A percentile compares a stretch with the other conserved stretches of the same genome.
Conservation (phyloP, 2,797 vertebrate genomes). For the Acipenser ruthenus region DNA sequence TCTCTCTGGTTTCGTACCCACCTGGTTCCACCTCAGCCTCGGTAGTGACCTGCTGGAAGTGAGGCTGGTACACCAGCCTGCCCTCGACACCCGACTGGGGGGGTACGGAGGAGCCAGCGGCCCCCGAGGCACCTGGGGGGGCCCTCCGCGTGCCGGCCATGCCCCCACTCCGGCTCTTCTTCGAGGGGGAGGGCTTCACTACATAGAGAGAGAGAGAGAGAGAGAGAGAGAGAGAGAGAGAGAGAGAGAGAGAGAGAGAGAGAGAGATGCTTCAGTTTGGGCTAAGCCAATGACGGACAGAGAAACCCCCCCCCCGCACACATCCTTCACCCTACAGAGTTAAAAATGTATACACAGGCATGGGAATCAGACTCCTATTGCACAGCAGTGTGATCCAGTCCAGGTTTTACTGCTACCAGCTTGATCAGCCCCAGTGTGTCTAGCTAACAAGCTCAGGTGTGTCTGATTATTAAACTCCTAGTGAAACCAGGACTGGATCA, state of each 20-base stretch:
- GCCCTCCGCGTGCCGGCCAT: slow-evolving; percentile 68
- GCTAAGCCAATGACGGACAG: not conserved
- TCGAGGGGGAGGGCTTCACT: slow-evolving; percentile 91
- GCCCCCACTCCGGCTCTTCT: slow-evolving; percentile 82
- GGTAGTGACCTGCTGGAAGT: slow-evolving; percentile 55
- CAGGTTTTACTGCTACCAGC: no score
- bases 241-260: slow-evolving; percentile 5
- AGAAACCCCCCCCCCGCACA: not conserved
- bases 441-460: no score
- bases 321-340: no score
- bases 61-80: slow-evolving; percentile 52
- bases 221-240: slow-evolving; percentile 10
- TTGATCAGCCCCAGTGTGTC: no score
- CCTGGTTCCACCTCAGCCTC: slow-evolving; percentile 72
- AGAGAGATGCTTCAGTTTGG: not conserved
- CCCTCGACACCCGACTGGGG: slow-evolving; percentile 44
- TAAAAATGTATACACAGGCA: no score
- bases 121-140: slow-evolving; percentile 49
- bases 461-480: no score
- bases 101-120: slow-evolving; percentile 47
- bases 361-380: no score
- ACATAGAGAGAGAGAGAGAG: no score
- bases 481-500: no score
- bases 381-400: no score
- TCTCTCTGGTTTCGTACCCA: slow-evolving; percentile 28